Evolutionary conservation across 1,140 invertebrate species (phyloP), one percentile per base, ranked within the genome.

Genomic region (Vollenhovia emeryi): DNA sequence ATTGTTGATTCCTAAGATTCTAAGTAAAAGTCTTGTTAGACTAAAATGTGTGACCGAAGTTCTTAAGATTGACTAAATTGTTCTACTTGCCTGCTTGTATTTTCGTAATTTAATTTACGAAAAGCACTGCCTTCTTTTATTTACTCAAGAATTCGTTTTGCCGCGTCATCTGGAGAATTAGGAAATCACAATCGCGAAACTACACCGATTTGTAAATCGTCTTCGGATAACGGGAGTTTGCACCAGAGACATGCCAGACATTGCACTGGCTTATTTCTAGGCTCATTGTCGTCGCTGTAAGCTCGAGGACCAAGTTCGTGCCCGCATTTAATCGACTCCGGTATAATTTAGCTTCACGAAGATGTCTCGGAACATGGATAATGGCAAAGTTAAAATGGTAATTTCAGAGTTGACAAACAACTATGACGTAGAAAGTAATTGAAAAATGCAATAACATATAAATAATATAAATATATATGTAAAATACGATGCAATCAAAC

Each of bases 211-310:
- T 48, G 18, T 48, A 78, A 48, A 45, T 78, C 27, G 27, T 2
- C 24, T 40, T 76, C 4, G 21, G 48, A 73, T 52, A 73, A 55
- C 13, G 48, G 40, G 13, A 76, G 6, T 33, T 76, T 6, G 4
- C 18, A 30, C 40, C 4, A 45, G 40, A 33, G 13, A 78, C 57
- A 33, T 27, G 50, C 40, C 21, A 62, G 57, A 45, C 27, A 48
- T 48, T 15, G 18, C 36, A 45, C 9, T 62, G 24, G 40, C 40
- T 64, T 78, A 78, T 78, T 78, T 78, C 74, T 62, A 33, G 27
- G 40, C 27, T 48, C 21, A 64, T 78, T 48, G 59, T 64, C 40
- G 74, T 64, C 27, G 27, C 40, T 48, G n/a, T 40, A 64, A 76
- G 27, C 27, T 64, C 36, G 74, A 33, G 57, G 4, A 78, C 24